These are phyloP conservation scores for Phodopus roborovskii DNA, from an alignment of 2,113 vertebrate genomes.

Conservation along the genomic window DNA sequence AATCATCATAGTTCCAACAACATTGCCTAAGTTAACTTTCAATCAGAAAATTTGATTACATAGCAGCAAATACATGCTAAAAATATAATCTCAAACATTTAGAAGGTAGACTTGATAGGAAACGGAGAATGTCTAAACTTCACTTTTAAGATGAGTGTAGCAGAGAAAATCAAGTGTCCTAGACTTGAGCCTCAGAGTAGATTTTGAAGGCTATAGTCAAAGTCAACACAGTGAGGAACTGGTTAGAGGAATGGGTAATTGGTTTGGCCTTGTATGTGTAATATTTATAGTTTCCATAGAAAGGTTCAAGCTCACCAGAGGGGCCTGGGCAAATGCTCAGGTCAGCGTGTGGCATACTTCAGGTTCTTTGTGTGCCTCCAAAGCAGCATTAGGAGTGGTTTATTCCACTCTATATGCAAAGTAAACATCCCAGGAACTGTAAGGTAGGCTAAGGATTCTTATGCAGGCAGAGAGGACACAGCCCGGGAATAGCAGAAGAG, in stretches of 20 bases:
- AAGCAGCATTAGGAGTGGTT: background rate
- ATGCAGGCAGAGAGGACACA: background rate
- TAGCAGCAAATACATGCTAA: conserved; percentile 42
- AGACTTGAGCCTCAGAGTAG: background rate
- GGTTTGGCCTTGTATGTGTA: background rate
- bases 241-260: background rate
- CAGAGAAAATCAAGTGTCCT: background rate
- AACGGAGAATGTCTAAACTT: background rate
- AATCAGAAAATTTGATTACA: conserved; percentile 58
- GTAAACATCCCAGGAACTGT: background rate
- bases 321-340: background rate
- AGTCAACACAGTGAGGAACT: background rate
- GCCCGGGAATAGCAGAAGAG: background rate
- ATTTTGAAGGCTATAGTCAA: background rate
- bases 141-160: background rate
- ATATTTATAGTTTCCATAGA: background rate
- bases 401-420: background rate
- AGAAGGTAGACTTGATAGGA: background rate
- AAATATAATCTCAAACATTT: conserved; percentile 33
- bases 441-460: background rate
- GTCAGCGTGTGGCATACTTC: too few species aligned
- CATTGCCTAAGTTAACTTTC: conserved; percentile 48
- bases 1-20: conserved; percentile 38
- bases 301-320: background rate
- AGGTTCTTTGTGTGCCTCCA: background rate